Base-by-base conservation (phyloP, 2,888 invertebrate genomes). In the Sympetrum striolatum region DNA sequence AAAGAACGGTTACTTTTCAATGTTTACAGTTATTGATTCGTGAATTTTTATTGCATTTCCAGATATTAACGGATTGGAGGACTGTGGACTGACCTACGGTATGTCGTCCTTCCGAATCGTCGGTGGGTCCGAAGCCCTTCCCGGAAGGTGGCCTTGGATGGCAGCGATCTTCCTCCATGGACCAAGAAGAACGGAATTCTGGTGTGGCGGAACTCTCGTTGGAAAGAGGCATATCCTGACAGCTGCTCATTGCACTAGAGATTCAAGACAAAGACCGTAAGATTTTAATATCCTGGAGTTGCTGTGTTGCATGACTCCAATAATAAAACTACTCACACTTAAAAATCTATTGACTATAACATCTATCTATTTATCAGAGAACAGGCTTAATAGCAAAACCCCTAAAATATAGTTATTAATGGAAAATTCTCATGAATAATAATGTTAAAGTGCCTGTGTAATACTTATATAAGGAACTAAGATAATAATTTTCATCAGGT, bases 111-210 rank as follows among this genome's bases (percentile, higher is more conserved):
- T 97, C 91, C 96, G 98, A 6, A 98, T 99, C 80, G 98, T 99
- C 0, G 99, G 99, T 0, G 99, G 99, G 6, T 96, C 97, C 90
- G 96, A 97, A 93, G 95, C 98, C 0, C 95, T 96, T 39, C 96
- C 97, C 0, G 98, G 98, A 0, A 96, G 97, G 90, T 98, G 98
- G 98, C 98, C 99, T 0, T 99, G 98, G 98, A 97, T 99, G 97
- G 98, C 98, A 0, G 98, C 98, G 1, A 98, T 98, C 92, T 98
- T 97, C 94, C 95, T 98, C 82, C 98, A 98, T 93, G 98, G 98
- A 14, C 96, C 96, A 64, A 96, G 97, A 92, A 95, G 98, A 44
- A 96, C 97, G 0, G 98, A 98, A 94, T 98, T 98, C 94, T 98
- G 98, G 98, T 98, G 98, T 93, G 98, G 98, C 0, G 98, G 98